Base-by-base conservation (phyloP, 2,888 invertebrate genomes). In the Sinodicranocentrus sp. region DNA sequence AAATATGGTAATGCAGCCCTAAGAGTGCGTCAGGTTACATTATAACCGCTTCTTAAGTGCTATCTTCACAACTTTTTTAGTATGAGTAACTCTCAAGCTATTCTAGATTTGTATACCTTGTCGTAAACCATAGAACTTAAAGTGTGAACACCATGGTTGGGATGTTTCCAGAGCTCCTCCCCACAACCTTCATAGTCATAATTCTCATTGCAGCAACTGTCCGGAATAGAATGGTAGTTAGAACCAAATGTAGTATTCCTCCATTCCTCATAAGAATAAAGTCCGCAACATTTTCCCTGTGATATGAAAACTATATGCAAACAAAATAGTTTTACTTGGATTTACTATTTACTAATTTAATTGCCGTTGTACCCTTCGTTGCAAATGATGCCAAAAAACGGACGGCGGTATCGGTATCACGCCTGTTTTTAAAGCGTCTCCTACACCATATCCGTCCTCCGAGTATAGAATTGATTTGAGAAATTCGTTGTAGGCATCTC, bases 221-320 rank as follows among this genome's bases (percentile, higher is more conserved):
- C 87, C 10, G 87, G 87, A 17, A 87, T 59, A 19, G 76, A 77
- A 19, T 54, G 63, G 2, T 54, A 2, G 1, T 48, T 26, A 25
- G 19, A 73, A 6, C 82, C 83, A 8, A 80, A 59, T 0, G 77
- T 48, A 17, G 78, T 77, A 59, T 78, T 84, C 61, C 59, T 73
- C 87, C 87, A 87, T 17, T 87, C 87, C 10, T 75, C 54, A 52
- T 70, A 87, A 2, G 23, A 28, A 10, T 84, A 57, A 48, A 85
- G 25, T 17, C 87, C 87, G 28, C 87, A 87, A 43, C 87, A 87
- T 28, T 83, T 72, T 19, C 84, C 87, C 87, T 87, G 19, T 57
- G 23, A 57, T 23, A 21, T 3, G 19, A n/a, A n/a, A n/a, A 57
- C 5, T 57, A n/a, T 15, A 15, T 63, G 3, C 13, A 15, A 23